phyloP scores from a whole-genome alignment of 1,140 invertebrate genomes.

The Drosophila asahinai region DNA sequence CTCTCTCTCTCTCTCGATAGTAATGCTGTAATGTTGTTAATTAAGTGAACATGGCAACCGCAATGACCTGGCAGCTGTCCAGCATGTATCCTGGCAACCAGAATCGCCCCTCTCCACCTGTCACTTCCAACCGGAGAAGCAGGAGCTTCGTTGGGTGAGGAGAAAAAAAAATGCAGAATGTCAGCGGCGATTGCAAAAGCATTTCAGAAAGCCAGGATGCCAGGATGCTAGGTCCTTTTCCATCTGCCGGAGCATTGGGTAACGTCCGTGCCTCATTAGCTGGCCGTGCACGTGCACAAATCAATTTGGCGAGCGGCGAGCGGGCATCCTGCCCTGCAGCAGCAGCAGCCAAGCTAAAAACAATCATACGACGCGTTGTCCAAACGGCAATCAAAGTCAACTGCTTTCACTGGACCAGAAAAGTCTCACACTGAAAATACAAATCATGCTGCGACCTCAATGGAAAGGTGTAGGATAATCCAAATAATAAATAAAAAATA shows the following conservation, averaged over 20 bases:
- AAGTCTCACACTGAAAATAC: slow-evolving; percentile 30
- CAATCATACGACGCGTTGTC: slow-evolving; percentile 76
- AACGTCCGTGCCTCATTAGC: slow-evolving; percentile 60
- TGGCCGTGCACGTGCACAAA: slow-evolving; percentile 77
- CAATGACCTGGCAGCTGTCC: slow-evolving; percentile 46
- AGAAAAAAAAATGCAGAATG: slow-evolving; percentile 35
- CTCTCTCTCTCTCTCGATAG: not conserved
- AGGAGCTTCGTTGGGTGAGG: not conserved
- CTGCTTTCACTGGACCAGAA: slow-evolving; percentile 42
- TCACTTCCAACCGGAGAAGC: slow-evolving; percentile 42
- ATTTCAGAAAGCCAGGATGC: slow-evolving; percentile 33
- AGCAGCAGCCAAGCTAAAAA: slow-evolving; percentile 44
- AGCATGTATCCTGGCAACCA: slow-evolving; percentile 26
- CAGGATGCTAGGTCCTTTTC: slow-evolving; percentile 13
- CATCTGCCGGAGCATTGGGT: slow-evolving; percentile 16
- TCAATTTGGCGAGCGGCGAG: slow-evolving; percentile 57
- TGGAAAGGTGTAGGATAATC: not conserved
- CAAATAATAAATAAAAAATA: too few relatives aligned
- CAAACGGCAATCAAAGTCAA: slow-evolving; percentile 72
- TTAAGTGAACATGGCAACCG: slow-evolving; percentile 59
- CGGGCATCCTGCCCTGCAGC: not conserved
- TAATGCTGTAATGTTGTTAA: slow-evolving; percentile 68
- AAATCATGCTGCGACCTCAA: not conserved
- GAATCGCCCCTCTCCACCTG: slow-evolving; percentile 11
- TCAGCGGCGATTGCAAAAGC: slow-evolving; percentile 44